These are phyloP conservation scores for Proisotoma minuta DNA, from an alignment of 2,888 invertebrate species.

Conservation along the genomic window DNA sequence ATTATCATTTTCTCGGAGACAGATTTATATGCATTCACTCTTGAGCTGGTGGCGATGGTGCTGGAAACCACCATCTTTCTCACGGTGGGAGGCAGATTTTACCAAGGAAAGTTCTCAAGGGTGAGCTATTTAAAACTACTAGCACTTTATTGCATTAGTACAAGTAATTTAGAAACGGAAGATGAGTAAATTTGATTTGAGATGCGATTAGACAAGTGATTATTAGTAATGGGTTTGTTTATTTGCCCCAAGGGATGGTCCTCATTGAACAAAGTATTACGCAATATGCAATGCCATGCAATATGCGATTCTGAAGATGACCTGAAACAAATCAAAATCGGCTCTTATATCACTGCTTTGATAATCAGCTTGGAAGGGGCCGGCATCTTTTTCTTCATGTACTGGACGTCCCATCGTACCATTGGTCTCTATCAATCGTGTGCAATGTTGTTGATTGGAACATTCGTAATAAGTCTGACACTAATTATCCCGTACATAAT, in stretches of 20 bases:
- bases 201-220: background rate
- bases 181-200: constrained; percentile 2
- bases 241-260: constrained; percentile 30
- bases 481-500: constrained; percentile 35
- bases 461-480: constrained; percentile 26
- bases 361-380: constrained; percentile 26
- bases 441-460: constrained; percentile 23
- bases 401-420: constrained; percentile 13
- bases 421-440: constrained; percentile 27
- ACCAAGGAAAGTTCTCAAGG: constrained; percentile 32
- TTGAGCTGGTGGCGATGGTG: constrained; percentile 41
- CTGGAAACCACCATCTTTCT: constrained; percentile 35
- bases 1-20: constrained; percentile 35
- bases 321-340: constrained; percentile 31
- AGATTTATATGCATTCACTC: constrained; percentile 43
- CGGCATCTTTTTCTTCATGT: constrained; percentile 22
- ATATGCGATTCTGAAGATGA: constrained; percentile 39
- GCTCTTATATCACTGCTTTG: constrained; percentile 25
- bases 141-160: background rate
- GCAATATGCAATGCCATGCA: no score
- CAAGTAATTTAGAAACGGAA: background rate
- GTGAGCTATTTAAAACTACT: no score
- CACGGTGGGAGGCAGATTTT: constrained; percentile 27
- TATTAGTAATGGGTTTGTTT: constrained; percentile 7
- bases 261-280: constrained; percentile 36